Evolutionary conservation across 1,140 invertebrate genomes (phyloP), one percentile per base, ranked within the genome.

Genomic region (Eubasilissa regina): DNA sequence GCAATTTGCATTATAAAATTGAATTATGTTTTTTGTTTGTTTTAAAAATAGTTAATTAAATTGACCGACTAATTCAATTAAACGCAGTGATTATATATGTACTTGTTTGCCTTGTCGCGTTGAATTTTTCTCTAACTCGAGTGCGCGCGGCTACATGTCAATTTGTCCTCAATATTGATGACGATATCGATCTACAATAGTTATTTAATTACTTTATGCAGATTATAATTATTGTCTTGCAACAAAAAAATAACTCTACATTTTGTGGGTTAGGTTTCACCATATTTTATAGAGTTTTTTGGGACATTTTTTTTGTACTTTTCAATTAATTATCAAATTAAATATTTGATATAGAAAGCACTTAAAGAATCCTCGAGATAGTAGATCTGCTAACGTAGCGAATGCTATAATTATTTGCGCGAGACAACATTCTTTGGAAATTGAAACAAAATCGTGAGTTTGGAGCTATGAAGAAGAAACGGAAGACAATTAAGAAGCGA

Each of bases 21-120:
- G 45, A 3, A 21, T n/a, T 35, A 55, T 56, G 19, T 73, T 72
- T 72, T 56, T 56, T 73, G 53, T 73, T 73, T 73, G 70, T 73
- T 73, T 55, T 56, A 17, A 56, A 56, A 25, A 15, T 25, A n/a
- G 70, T 73, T 56, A 43, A 56, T 73, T 56, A 73, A 73, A 73
- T 15, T 56, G 17, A 56, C 43, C 8, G 53, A 44, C 35, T 73
- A 73, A 73, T 73, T 73, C 35, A 73, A 73, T 73, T 55, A 73
- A 56, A 70, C 19, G 55, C 25, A 1, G 25, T 35, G 25, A 35
- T 73, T 43, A 55, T 25, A 55, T 73, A 43, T 15, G 9, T 35
- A 73, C 48, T 56, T n/a, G 70, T 10, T 73, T 25, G 15, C 70
- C 70, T 73, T 73, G 70, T 73, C 48, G 12, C 25, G 11, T 43